These are phyloP conservation scores for Prionace glauca DNA, from an alignment of 2,797 vertebrate genomes.

Conservation along the genomic window DNA sequence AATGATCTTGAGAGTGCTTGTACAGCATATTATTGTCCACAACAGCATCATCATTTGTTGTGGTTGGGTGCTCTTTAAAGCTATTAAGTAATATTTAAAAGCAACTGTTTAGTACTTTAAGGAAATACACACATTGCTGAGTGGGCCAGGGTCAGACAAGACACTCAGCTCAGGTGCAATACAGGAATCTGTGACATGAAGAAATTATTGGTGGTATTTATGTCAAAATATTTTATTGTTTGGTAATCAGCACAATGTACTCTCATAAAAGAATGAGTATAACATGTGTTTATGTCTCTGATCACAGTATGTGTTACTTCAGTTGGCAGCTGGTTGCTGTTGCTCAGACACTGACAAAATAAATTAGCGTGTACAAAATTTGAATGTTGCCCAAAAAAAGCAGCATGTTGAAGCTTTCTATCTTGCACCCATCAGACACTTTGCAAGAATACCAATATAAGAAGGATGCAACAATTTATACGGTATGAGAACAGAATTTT, in stretches of 20 bases:
- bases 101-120: neutral
- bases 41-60: neutral
- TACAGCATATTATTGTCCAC: neutral
- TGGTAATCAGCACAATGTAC: neutral
- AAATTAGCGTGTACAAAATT: neutral
- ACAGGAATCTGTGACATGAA: neutral
- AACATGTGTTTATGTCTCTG: neutral
- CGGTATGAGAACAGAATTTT: too few species aligned
- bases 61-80: neutral
- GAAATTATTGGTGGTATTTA: neutral
- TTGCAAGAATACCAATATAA: too few species aligned
- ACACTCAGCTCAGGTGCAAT: constrained; percentile 19
- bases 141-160: neutral
- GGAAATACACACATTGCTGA: neutral
- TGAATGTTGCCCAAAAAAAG: too few species aligned
- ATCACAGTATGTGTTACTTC: neutral
- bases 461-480: too few species aligned
- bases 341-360: neutral
- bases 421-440: too few species aligned
- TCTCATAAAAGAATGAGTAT: neutral
- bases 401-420: too few species aligned
- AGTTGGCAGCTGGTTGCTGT: neutral
- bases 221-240: neutral
- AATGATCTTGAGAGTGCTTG: neutral
- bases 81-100: neutral